These are phyloP conservation scores for Drosophila mettleri DNA, from an alignment of 2,888 invertebrate species.

Conservation along the genomic window DNA sequence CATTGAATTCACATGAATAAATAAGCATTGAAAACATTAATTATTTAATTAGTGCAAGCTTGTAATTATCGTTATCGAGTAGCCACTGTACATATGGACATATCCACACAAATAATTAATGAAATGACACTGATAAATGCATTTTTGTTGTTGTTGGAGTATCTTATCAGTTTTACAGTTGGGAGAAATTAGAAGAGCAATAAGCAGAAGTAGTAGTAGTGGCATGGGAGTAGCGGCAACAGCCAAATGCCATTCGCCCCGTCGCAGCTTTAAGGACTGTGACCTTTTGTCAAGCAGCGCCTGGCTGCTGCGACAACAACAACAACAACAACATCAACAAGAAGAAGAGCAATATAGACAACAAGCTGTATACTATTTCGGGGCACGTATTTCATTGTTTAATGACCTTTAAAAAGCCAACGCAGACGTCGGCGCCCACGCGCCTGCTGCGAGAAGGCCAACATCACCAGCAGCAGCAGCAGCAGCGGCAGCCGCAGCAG, in stretches of 20 bases:
- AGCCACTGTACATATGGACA: not conserved
- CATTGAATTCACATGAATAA: not conserved
- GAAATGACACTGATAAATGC: conserved; percentile 54
- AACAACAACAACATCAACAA: conserved; percentile 10
- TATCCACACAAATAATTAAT: conserved; percentile 51
- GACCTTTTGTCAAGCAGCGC: conserved; percentile 62
- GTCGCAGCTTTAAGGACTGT: conserved; percentile 67
- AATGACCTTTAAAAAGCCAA: conserved; percentile 82
- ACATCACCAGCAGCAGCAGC: conserved; percentile 32
- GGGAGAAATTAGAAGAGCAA: conserved; percentile 5
- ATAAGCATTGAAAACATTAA: not conserved
- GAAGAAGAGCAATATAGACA: conserved; percentile 23
- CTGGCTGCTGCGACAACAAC: conserved; percentile 31
- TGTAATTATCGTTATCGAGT: not conserved
- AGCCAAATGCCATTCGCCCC: conserved; percentile 38
- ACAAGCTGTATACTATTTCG: conserved; percentile 56
- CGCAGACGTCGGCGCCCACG: conserved; percentile 67
- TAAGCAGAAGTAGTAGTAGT: not conserved
- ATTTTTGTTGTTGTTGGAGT: conserved; percentile 22
- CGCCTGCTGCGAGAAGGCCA: conserved; percentile 60
- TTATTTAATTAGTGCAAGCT: not conserved
- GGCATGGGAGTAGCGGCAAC: conserved; percentile 7
- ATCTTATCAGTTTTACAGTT: conserved; percentile 50
- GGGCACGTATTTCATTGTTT: conserved; percentile 74
- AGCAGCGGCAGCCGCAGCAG: conserved; percentile 29